phyloP scores from a whole-genome alignment of 2,888 invertebrate genomes.

The Drosophila eohydei region DNA sequence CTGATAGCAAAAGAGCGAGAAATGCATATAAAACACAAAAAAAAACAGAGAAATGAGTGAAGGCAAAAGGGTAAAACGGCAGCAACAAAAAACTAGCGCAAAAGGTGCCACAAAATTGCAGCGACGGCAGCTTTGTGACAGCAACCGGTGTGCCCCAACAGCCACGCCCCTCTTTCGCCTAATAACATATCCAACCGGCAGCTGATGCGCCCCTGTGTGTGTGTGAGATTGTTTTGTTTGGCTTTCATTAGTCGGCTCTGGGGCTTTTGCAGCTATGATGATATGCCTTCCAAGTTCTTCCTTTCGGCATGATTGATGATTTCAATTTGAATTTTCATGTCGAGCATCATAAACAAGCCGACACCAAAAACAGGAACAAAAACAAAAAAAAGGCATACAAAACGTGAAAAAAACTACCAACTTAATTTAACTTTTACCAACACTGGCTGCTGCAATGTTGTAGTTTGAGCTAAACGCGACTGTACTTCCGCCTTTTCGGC shows the following conservation, averaged over 20 bases:
- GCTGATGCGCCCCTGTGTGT: conserved; percentile 25
- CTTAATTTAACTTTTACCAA: conserved; percentile 78
- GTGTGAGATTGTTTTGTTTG: conserved; percentile 55
- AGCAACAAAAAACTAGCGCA: conserved; percentile 37
- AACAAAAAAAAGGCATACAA: conserved; percentile 8
- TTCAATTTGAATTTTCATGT: conserved; percentile 81
- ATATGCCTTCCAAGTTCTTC: conserved; percentile 45
- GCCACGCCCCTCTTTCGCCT: conserved; percentile 47
- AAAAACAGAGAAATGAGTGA: background rate
- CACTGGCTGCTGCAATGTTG: conserved; percentile 32
- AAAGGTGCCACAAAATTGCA: conserved; percentile 78
- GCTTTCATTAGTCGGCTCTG: conserved; percentile 71
- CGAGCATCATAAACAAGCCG: conserved; percentile 68
- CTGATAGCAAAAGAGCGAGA: conserved; percentile 64
- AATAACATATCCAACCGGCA: conserved; percentile 71
- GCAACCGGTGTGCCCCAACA: conserved; percentile 28
- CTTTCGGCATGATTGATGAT: conserved; percentile 75
- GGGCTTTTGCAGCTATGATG: conserved; percentile 41
- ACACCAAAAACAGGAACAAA: conserved; percentile 5
- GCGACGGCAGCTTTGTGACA: conserved; percentile 74
- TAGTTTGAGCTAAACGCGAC: conserved; percentile 53
- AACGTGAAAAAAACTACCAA: conserved; percentile 47
- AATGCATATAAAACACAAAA: conserved; percentile 61
- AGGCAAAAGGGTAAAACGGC: conserved; percentile 4
- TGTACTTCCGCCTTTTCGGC: conserved; percentile 65